Percentiles rank a stretch among this genome's conserved stretches.
Evolutionary conservation across 1,140 invertebrate genomes (phyloP).

Genomic region (Drosophila simulans): DNA sequence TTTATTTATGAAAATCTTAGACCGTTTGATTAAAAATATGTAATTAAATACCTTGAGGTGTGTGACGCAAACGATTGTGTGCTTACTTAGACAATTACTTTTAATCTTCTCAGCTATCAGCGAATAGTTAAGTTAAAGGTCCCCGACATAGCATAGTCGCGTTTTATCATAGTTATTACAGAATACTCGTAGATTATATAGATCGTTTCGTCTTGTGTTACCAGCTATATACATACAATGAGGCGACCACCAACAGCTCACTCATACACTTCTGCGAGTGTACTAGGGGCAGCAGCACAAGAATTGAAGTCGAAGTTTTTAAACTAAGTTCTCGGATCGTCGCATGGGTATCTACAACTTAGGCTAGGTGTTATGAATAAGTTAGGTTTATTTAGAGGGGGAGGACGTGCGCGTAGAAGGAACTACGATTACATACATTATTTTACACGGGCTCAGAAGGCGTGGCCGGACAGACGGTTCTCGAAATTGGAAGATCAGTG

Average conservation of each 20-base stretch:
- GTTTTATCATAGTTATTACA: conserved; percentile 48
- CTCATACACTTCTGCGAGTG: conserved; percentile 1
- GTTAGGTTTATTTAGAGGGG: conserved; percentile 66
- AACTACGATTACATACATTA: conserved; percentile 71
- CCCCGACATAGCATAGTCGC: background rate
- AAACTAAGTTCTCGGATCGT: conserved; percentile 41
- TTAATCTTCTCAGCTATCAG: conserved; percentile 31
- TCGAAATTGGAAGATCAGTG: conserved; percentile 14
- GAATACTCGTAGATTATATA: conserved; percentile 47
- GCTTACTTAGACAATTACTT: conserved; percentile 33
- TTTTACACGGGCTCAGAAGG: conserved; percentile 57
- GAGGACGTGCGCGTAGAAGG: conserved; percentile 37
- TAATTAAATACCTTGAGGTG: conserved; percentile 55
- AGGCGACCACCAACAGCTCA: conserved; percentile 24
- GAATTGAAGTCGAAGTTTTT: conserved; percentile 24
- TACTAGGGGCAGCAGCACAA: conserved; percentile 3
- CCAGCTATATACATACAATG: conserved; percentile 69
- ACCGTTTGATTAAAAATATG: conserved; percentile 52
- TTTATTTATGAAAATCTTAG: conserved; percentile 71
- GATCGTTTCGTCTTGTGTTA: conserved; percentile 45
- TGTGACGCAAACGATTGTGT: conserved; percentile 40
- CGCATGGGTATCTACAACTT: conserved; percentile 72
- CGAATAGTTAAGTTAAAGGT: conserved; percentile 21
- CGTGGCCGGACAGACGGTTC: conserved; percentile 5
- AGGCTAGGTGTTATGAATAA: conserved; percentile 73